phyloP scores from a whole-genome alignment of 2,797 vertebrate species.

The Echiichthys vipera region DNA sequence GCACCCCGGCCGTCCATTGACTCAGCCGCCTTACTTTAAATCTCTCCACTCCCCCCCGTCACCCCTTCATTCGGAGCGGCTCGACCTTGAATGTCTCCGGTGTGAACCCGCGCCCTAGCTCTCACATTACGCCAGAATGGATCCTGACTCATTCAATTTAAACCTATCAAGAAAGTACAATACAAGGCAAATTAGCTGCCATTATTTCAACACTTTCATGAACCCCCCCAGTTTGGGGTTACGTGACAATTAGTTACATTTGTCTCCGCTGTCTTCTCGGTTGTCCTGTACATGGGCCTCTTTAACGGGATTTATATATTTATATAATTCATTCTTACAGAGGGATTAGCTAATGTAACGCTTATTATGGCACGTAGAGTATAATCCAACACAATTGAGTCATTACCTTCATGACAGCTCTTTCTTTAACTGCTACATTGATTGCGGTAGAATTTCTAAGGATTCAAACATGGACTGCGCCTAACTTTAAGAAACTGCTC shows the following conservation, averaged over 20 bases:
- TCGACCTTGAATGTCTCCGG: constrained; percentile 71
- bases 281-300: background rate
- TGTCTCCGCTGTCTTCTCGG: constrained; percentile 50
- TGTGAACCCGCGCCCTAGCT: constrained; percentile 72
- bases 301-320: constrained; percentile 9
- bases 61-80: constrained; percentile 66
- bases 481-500: background rate
- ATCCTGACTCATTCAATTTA: constrained; percentile 80
- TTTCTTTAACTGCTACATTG: background rate
- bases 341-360: constrained; percentile 14
- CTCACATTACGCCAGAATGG: constrained; percentile 76
- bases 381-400: background rate
- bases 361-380: background rate
- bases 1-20: constrained; percentile 62
- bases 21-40: constrained; percentile 73
- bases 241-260: constrained; percentile 68
- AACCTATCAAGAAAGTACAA: constrained; percentile 74
- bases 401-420: background rate
- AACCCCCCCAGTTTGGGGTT: constrained; percentile 64
- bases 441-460: background rate
- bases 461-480: background rate
- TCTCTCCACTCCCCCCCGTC: constrained; percentile 54
- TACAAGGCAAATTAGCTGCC: constrained; percentile 75
- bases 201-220: constrained; percentile 73
- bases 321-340: background rate